Evolutionary conservation across 2,113 vertebrate genomes (phyloP), one percentile per base, ranked within the genome.

Genomic region (Atractosteus spatula): DNA sequence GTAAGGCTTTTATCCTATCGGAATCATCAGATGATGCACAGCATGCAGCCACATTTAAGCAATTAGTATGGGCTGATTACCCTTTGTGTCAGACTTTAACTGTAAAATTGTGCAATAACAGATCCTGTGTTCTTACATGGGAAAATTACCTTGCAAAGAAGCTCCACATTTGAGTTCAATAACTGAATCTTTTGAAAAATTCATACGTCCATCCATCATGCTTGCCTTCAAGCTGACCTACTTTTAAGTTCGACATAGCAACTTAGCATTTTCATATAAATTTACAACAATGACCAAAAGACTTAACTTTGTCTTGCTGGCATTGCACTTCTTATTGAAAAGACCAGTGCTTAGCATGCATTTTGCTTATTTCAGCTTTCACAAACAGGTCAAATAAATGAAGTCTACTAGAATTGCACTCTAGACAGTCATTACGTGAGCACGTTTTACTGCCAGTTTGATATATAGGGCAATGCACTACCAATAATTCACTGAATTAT

Each of bases 401-500:
- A 51, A 74, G 72, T 59, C 59, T 68, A 14, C 41, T 51, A 74
- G 75, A 5, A 66, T 4, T 64, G 69, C 59, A 4, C 29, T 55
- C 8, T 12, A 73, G 51, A 47, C 68, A 80, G 69, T 62, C 45
- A 55, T 55, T 14, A 77, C n/a, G 44, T 56, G 51, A 61, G 70
- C 51, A 61, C 56, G 64, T 47, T 66, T 70, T 47, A 80, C 80
- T 80, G 86, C 86, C 86, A 91, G 79, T 72, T 83, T 86, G 88
- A 92, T 88, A 85, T 94, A 92, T 93, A 84, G 91, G 84, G 80
- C 88, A 89, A 51, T 80, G 12, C 71, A 82, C 74, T 79, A 77
- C 90, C 91, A 87, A 91, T 91, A 93, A 92, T 87, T 87, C 77
- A 86, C 78, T 69, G 78, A 77, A 84, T 91, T 87, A 88, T 94